phyloP scores from a whole-genome alignment of 2,888 invertebrate species.

The Eremobia ochroleuca region DNA sequence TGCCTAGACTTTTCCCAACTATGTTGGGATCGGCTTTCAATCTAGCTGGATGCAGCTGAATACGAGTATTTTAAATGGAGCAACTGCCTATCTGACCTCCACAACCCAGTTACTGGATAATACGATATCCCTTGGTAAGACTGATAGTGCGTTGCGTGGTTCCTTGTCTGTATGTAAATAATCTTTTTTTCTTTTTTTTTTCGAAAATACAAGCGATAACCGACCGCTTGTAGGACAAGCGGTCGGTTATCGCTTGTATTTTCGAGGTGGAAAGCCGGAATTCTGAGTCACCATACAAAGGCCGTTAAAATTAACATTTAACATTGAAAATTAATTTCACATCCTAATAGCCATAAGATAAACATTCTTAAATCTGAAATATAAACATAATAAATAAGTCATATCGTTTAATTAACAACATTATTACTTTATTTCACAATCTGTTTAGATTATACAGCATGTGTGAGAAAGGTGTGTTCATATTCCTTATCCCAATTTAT shows the following conservation, averaged over 20 bases:
- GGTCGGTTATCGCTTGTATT: neutral
- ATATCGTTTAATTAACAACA: conserved; percentile 7
- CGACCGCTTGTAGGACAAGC: too few relatives aligned
- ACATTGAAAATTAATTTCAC: conserved; percentile 15
- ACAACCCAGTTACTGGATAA: too few relatives aligned
- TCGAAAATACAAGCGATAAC: too few relatives aligned
- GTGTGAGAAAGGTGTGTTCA: neutral
- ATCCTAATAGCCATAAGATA: conserved; percentile 18
- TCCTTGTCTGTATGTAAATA: neutral
- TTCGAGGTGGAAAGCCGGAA: neutral
- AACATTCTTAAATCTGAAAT: conserved; percentile 25
- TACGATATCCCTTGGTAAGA: neutral
- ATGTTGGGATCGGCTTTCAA: too few relatives aligned
- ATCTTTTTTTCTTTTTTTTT: neutral
- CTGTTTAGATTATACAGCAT: conserved; percentile 19
- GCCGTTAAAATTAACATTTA: conserved; percentile 24
- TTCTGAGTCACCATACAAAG: conserved; percentile 38
- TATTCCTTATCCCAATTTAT: too few relatives aligned
- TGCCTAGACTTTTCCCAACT: too few relatives aligned
- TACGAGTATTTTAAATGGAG: too few relatives aligned
- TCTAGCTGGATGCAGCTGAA: too few relatives aligned
- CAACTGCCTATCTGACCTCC: too few relatives aligned
- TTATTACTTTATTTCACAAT: neutral
- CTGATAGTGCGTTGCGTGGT: neutral
- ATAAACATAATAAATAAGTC: conserved; percentile 36